Conservation (phyloP, 2,797 vertebrate species). For the Phylloscopus collybita region DNA sequence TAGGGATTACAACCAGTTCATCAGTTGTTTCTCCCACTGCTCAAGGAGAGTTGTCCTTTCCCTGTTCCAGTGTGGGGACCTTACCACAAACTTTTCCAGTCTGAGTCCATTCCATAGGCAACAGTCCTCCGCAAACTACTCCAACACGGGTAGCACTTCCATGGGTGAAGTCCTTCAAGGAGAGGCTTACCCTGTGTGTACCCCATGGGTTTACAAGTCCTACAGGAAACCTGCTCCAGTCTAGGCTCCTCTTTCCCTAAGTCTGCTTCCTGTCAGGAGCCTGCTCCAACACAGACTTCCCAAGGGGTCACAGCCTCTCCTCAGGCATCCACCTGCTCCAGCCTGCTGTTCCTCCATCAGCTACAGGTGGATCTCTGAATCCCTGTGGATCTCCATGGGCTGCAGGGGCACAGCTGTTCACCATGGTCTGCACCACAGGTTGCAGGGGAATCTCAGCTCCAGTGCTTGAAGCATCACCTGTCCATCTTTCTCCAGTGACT, state of each 20-base stretch:
- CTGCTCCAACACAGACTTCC: not conserved
- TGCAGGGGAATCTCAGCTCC: not conserved
- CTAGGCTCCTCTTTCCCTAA: not conserved
- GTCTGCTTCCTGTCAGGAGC: not conserved
- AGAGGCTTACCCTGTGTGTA: not conserved
- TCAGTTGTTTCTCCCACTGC: not conserved
- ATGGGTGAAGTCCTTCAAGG: not conserved
- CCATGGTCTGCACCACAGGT: accelerated
- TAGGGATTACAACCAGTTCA: not conserved
- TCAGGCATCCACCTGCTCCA: too few relatives aligned
- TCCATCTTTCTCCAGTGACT: not conserved
- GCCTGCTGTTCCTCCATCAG: accelerated
- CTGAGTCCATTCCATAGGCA: not conserved
- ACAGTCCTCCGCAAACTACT: not conserved
- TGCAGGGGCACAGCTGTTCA: too few relatives aligned
- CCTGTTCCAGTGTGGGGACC: not conserved
- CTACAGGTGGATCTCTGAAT: not conserved
- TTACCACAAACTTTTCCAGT: not conserved
- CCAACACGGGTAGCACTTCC: not conserved
- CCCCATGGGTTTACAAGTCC: not conserved
- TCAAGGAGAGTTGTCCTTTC: not conserved
- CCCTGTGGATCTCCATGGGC: not conserved
- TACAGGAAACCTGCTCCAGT: not conserved
- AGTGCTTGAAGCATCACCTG: not conserved
- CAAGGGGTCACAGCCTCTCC: accelerated